Conservation (phyloP, 2,888 invertebrate genomes). For the Tetragonula carbonaria region DNA sequence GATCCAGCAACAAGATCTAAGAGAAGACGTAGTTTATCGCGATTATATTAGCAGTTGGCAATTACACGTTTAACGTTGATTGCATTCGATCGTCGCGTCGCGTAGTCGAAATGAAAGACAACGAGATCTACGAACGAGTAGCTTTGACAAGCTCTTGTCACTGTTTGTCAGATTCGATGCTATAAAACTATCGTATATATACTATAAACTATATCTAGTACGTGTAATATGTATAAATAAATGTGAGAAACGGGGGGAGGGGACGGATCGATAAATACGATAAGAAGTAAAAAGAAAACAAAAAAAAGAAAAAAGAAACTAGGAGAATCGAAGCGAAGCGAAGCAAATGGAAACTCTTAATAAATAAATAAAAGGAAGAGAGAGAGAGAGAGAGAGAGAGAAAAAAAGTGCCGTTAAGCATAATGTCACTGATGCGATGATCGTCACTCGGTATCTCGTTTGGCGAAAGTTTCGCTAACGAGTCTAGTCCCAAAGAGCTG, state of each 20-base stretch:
- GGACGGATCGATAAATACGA: conserved; percentile 6
- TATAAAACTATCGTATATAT: neutral
- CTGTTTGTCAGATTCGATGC: too few species aligned
- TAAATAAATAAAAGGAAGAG: conserved; percentile 37
- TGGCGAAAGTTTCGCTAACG: neutral
- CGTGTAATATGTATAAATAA: conserved; percentile 21
- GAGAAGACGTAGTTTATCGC: too few species aligned
- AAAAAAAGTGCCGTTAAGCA: conserved; percentile 21
- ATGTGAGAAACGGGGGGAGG: neutral
- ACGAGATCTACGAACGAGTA: neutral
- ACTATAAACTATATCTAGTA: neutral
- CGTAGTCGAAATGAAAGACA: neutral
- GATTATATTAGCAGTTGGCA: too few species aligned
- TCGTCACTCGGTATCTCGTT: neutral
- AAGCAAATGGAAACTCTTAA: conserved; percentile 33
- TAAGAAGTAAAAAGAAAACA: neutral
- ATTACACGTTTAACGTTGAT: neutral
- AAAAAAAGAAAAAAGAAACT: neutral
- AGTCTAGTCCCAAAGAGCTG: conserved; percentile 88
- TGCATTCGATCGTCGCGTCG: conserved; percentile 6
- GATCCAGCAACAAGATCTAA: too few species aligned
- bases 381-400: too few species aligned
- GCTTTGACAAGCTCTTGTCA: neutral
- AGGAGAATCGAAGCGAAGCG: conserved; percentile 25
- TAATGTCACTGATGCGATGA: conserved; percentile 18